Evolutionary conservation across 64 coral and sea anemone genomes (phyloP).

Genomic region (Platygyra sinensis): DNA sequence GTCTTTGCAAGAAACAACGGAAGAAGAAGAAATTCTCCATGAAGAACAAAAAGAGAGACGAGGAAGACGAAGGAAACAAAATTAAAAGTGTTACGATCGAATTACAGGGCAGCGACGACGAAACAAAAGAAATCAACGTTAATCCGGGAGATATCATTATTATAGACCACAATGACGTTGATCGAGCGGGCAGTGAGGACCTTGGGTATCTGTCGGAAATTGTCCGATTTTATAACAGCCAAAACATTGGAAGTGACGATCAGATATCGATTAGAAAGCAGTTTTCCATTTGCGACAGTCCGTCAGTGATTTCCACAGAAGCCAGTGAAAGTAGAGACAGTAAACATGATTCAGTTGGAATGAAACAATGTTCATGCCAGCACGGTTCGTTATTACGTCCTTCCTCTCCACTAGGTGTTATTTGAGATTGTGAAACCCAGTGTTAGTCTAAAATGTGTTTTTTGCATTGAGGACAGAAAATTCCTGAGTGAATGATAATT

Average conservation of each 20-base stretch:
- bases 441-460: neutral
- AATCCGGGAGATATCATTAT: constrained; percentile 92
- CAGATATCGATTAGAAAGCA: constrained; percentile 69
- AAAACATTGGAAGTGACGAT: constrained; percentile 79
- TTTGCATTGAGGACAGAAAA: neutral
- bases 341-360: constrained; percentile 21
- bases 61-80: constrained; percentile 39
- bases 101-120: constrained; percentile 67
- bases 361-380: constrained; percentile 26
- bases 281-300: constrained; percentile 66
- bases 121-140: constrained; percentile 79
- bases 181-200: constrained; percentile 74
- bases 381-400: neutral
- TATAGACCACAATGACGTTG: constrained; percentile 82
- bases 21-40: constrained; percentile 39
- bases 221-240: constrained; percentile 88
- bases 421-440: neutral
- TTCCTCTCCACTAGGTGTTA: neutral
- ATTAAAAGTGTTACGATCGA: constrained; percentile 85
- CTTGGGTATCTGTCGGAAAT: constrained; percentile 91
- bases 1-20: constrained; percentile 15
- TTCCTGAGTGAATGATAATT: no score
- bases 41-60: neutral
- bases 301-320: constrained; percentile 65
- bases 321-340: constrained; percentile 65